Conservation (phyloP, 2,888 invertebrate genomes). For the Cephus nigrinus region DNA sequence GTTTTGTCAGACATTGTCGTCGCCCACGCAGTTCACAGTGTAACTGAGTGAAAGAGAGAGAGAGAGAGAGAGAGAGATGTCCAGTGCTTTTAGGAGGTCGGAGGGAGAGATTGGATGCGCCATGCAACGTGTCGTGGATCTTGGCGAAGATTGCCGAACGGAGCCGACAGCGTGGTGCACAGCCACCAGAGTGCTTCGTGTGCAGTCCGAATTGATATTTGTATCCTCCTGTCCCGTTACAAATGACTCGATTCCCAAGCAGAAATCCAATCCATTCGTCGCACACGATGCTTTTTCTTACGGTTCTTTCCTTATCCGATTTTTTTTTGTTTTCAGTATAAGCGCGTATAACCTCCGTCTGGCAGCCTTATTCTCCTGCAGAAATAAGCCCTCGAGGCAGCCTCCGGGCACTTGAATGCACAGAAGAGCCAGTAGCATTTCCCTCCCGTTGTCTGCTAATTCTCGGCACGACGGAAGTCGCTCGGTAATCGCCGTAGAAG, state of each 20-base stretch:
- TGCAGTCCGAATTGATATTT: conserved; percentile 21
- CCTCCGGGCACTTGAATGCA: conserved; percentile 18
- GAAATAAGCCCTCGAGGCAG: not conserved
- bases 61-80: conserved; percentile 6
- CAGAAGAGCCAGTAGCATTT: conserved; percentile 28
- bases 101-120: too few relatives aligned
- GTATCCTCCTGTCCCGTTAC: conserved; percentile 16
- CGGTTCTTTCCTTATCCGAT: too few relatives aligned
- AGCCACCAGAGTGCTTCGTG: not conserved
- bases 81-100: not conserved
- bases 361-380: too few relatives aligned
- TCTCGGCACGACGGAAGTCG: conserved; percentile 52
- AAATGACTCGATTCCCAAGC: conserved; percentile 12
- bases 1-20: conserved; percentile 6
- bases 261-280: conserved; percentile 19
- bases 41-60: conserved; percentile 12
- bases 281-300: not conserved
- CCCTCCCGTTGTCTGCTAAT: conserved; percentile 33
- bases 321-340: too few relatives aligned
- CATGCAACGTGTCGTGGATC: too few relatives aligned
- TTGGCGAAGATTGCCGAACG: too few relatives aligned
- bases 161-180: too few relatives aligned
- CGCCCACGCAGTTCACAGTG: conserved; percentile 16
- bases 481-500: conserved; percentile 52
- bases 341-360: too few relatives aligned